These are phyloP conservation scores for Neodiprion lecontei DNA, from an alignment of 1,140 invertebrate genomes.

Conservation along the genomic window DNA sequence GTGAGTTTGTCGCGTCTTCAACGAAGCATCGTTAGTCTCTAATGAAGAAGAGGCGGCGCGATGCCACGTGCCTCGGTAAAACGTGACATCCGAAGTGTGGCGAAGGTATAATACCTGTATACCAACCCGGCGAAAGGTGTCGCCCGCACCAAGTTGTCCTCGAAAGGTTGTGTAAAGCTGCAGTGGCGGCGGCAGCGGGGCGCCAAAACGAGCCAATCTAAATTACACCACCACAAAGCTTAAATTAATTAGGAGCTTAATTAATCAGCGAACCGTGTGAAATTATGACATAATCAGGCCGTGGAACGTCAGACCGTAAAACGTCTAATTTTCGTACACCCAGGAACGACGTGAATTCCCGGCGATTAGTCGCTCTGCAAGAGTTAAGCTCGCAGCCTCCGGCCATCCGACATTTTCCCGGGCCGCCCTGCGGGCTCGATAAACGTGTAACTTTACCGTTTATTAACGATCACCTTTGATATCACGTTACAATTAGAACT, in stretches of 20 bases:
- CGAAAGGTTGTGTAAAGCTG: not conserved
- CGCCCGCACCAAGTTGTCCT: not conserved
- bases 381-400: not conserved
- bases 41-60: not conserved
- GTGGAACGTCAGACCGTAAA: not conserved
- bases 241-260: conserved; percentile 3
- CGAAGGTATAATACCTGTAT: not conserved
- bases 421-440: not conserved
- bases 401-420: not conserved
- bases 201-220: not conserved
- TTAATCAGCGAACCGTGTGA: not conserved
- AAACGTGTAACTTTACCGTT: not conserved
- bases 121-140: not conserved
- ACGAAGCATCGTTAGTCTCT: not conserved
- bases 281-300: not conserved
- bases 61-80: not conserved
- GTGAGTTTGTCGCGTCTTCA: not conserved
- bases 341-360: not conserved
- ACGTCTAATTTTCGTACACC: not conserved
- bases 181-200: not conserved
- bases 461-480: conserved; percentile 1
- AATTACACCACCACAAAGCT: not conserved
- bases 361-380: too few species aligned
- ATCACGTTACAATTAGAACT: not conserved
- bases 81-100: not conserved